phyloP scores from a whole-genome alignment of 2,888 invertebrate genomes.

The Aphodius sticticus region DNA sequence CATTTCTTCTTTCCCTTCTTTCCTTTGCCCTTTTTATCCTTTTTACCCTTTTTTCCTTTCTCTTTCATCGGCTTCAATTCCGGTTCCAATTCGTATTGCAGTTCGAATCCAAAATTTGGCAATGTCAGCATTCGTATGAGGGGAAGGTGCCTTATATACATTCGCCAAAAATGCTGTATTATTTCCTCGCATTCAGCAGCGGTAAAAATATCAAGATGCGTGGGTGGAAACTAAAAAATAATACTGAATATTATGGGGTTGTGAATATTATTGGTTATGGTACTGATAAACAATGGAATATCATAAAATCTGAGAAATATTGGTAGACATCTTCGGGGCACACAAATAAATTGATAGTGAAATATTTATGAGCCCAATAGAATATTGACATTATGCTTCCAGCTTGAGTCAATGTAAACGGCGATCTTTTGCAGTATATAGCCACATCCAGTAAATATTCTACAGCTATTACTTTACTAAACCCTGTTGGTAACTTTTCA shows the following conservation, averaged over 20 bases:
- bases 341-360: slow-evolving; percentile 49
- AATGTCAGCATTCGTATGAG: slow-evolving; percentile 53
- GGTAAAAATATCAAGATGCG: slow-evolving; percentile 52
- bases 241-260: slow-evolving; percentile 26
- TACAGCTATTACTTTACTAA: slow-evolving; percentile 48
- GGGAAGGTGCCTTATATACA: slow-evolving; percentile 57
- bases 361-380: slow-evolving; percentile 55
- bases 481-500: slow-evolving; percentile 49
- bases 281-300: slow-evolving; percentile 55
- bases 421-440: slow-evolving; percentile 51
- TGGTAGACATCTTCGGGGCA: slow-evolving; percentile 54
- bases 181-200: slow-evolving; percentile 51
- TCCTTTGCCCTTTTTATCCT: slow-evolving; percentile 36
- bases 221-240: slow-evolving; percentile 53
- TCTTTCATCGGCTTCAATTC: slow-evolving; percentile 35
- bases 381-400: slow-evolving; percentile 55
- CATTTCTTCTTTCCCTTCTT: slow-evolving; percentile 42
- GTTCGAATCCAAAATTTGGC: slow-evolving; percentile 55
- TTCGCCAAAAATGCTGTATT: slow-evolving; percentile 53
- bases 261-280: slow-evolving; percentile 30
- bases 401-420: slow-evolving; percentile 50
- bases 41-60: slow-evolving; percentile 41
- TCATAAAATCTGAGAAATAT: slow-evolving; percentile 55
- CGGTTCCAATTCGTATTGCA: slow-evolving; percentile 49
- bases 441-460: slow-evolving; percentile 53